Evolutionary conservation across 2,113 vertebrate species (phyloP), one percentile per base, ranked within the genome.

Genomic region (Craseonycteris thonglongyai): DNA sequence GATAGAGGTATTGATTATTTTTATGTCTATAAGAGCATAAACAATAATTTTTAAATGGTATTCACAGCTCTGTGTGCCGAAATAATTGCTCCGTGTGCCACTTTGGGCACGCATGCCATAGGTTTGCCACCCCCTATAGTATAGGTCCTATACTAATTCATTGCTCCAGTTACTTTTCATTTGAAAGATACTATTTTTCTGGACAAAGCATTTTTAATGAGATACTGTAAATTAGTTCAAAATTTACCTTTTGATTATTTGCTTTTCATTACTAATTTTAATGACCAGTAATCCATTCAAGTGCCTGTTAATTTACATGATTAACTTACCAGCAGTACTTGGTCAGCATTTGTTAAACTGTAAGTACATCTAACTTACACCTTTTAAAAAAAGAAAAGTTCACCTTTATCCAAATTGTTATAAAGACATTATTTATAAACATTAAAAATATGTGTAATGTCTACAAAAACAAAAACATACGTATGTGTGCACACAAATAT

Each of bases 131-230:
- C n/a, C n/a, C n/a, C n/a, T n/a, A n/a, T n/a, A n/a, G n/a, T n/a
- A n/a, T n/a, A n/a, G n/a, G n/a, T n/a, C n/a, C 49, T 45, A 94
- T 47, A 88, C 21, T 5, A 96, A 97, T 93, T 47, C 30, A 97
- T 94, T 93, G 87, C 21, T 90, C 30, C 75, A 96, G 92, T 97
- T 96, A 90, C 79, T 94, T 86, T 71, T 96, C 83, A 63, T 72
- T 92, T 96, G 72, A 93, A 95, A 95, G 61, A 80, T 87, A 92
- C 26, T 90, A 61, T 33, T 96, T 66, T 96, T 97, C 93, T 81
- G 88, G 63, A 92, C 45, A 95, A 95, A 95, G 92, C n/a, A 16
- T 93, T 96, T 92, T 90, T 61, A 96, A 91, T 56, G 95, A 97
- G 86, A 71, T 74, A 65, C 12, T 89, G 35, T 91, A 86, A 96